Percentiles rank a stretch among this genome's conserved stretches.
Conservation (phyloP, 2,888 invertebrate genomes). For the Hermaeophaga mercurialis region DNA sequence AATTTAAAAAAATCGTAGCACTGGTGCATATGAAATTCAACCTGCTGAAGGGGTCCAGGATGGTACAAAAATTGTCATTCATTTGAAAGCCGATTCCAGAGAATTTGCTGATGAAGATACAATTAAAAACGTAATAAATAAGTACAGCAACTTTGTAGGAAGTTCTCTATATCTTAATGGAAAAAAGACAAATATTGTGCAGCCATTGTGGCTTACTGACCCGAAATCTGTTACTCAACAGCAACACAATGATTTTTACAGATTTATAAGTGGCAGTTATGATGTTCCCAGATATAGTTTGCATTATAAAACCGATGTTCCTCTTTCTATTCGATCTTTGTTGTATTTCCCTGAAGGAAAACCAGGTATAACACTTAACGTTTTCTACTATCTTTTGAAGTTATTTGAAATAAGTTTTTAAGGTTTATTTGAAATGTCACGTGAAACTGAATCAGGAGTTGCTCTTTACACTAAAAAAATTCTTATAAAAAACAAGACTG, state of each 20-base stretch:
- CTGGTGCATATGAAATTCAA: conserved; percentile 87
- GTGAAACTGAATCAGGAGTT: conserved; percentile 84
- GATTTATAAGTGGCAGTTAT: conserved; percentile 83
- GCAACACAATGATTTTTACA: conserved; percentile 92
- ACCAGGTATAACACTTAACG: conserved; percentile 46
- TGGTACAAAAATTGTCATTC: conserved; percentile 92
- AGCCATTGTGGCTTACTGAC: conserved; percentile 93
- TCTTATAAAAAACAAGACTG: conserved; percentile 88
- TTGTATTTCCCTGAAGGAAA: conserved; percentile 92
- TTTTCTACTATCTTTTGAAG: neutral
- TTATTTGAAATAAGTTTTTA: conserved; percentile 33
- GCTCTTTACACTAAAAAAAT: conserved; percentile 92
- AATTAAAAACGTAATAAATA: conserved; percentile 85
- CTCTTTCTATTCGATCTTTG: conserved; percentile 87
- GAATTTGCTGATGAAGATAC: conserved; percentile 88
- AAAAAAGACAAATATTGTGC: conserved; percentile 82
- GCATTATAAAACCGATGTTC: conserved; percentile 93
- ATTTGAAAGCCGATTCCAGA: conserved; percentile 85
- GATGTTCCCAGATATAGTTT: conserved; percentile 88
- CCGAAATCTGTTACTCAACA: conserved; percentile 83
- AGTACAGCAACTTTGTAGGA: conserved; percentile 97
- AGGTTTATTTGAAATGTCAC: conserved; percentile 87
- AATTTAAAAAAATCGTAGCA: conserved; percentile 66
- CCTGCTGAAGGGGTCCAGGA: conserved; percentile 81
- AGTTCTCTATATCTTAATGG: conserved; percentile 92